These are phyloP conservation scores for Thaleichthys pacificus DNA, from an alignment of 2,797 vertebrate species.

Conservation along the genomic window DNA sequence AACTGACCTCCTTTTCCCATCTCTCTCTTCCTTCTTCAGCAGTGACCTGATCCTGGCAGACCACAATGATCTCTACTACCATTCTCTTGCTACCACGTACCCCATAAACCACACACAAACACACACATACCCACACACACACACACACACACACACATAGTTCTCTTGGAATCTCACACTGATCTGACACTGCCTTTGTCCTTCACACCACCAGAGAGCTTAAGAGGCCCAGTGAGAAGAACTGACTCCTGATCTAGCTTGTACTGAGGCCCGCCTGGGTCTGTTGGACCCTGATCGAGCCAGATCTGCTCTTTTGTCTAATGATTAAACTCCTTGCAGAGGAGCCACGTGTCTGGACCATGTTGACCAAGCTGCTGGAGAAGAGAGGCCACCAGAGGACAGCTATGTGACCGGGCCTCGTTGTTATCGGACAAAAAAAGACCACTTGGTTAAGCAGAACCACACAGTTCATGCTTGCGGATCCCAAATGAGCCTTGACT, in stretches of 20 bases:
- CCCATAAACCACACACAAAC: background rate
- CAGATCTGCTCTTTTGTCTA: too few species aligned
- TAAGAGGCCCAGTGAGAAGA: background rate
- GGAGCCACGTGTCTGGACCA: background rate
- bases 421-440: background rate
- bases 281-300: too few species aligned
- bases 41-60: background rate
- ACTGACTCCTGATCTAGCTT: background rate
- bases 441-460: background rate
- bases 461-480: background rate
- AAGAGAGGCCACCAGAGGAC: background rate
- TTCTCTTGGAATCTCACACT: background rate
- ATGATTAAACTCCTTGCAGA: too few species aligned
- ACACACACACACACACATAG: background rate
- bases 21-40: background rate
- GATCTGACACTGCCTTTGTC: background rate
- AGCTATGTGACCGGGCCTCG: background rate
- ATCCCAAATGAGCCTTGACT: background rate
- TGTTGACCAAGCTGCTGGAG: background rate
- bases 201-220: background rate
- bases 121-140: background rate
- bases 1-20: background rate
- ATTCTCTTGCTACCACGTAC: background rate
- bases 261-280: too few species aligned
- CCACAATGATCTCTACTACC: too few species aligned